Percentiles rank a stretch among this genome's conserved stretches.
Evolutionary conservation across 2,113 vertebrate genomes (phyloP).

Genomic region (Chaetodon trifascialis): DNA sequence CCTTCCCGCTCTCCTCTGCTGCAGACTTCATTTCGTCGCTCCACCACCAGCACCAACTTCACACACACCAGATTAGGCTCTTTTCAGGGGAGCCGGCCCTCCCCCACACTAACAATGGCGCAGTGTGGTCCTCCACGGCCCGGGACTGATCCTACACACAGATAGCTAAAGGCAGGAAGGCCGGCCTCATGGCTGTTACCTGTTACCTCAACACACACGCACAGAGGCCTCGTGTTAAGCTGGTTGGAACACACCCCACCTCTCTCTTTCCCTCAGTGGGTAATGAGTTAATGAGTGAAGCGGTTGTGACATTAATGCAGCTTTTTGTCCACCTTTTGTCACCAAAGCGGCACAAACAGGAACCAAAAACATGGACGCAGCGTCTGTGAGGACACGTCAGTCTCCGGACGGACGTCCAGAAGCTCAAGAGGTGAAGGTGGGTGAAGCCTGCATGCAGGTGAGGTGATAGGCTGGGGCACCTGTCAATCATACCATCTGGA

Average conservation of each 20-base stretch:
- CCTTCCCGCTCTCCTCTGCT: constrained; percentile 17
- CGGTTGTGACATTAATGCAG: constrained; percentile 19
- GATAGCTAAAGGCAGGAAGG: constrained; percentile 42
- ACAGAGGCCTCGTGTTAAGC: constrained; percentile 18
- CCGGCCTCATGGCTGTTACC: constrained; percentile 48
- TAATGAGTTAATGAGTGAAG: constrained; percentile 50
- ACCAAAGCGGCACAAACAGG: constrained; percentile 12
- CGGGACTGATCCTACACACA: constrained; percentile 58
- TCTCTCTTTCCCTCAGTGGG: constrained; percentile 26
- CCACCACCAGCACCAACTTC: constrained; percentile 42
- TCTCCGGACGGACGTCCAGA: not conserved
- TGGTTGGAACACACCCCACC: constrained; percentile 32
- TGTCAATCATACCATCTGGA: not conserved
- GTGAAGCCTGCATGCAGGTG: too few species aligned
- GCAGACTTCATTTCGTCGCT: constrained; percentile 41
- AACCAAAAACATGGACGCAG: too few species aligned
- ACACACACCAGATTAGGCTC: constrained; percentile 75
- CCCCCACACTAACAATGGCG: constrained; percentile 75
- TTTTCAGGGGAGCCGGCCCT: constrained; percentile 49
- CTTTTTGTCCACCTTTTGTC: constrained; percentile 34
- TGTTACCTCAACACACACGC: constrained; percentile 13
- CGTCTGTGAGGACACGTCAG: too few species aligned
- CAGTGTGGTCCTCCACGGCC: constrained; percentile 59
- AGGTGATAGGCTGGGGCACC: not conserved
- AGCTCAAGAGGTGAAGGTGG: not conserved